Conservation (phyloP, 2,113 vertebrate genomes). For the Meriones unguiculatus region DNA sequence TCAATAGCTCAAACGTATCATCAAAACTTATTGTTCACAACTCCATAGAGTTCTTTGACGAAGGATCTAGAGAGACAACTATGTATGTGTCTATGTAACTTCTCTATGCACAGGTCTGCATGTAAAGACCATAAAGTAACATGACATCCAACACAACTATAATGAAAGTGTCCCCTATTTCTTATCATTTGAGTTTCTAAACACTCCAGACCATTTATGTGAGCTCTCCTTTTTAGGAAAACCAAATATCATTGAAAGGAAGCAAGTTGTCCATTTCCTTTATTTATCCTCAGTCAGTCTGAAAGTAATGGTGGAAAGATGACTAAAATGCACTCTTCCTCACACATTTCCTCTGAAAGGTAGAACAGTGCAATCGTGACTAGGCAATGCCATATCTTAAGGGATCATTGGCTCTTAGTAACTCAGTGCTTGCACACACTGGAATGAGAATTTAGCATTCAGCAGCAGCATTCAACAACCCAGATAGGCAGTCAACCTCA, state of each 20-base stretch:
- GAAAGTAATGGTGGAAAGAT: neutral
- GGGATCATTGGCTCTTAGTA: neutral
- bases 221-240: slow-evolving; percentile 16
- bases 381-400: neutral
- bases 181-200: neutral
- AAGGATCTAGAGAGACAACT: rapidly evolving
- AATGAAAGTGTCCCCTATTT: neutral
- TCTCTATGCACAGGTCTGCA: neutral
- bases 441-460: neutral
- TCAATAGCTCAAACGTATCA: neutral
- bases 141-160: neutral
- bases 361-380: neutral
- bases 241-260: slow-evolving; percentile 5
- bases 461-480: no score
- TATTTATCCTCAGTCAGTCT: neutral
- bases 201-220: neutral
- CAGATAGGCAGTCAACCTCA: neutral
- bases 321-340: neutral
- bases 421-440: neutral
- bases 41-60: neutral
- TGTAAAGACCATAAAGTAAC: neutral
- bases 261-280: neutral
- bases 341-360: neutral
- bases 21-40: neutral
- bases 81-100: no score